Conservation (phyloP, 2,113 vertebrate genomes). For the Heterotis niloticus region DNA sequence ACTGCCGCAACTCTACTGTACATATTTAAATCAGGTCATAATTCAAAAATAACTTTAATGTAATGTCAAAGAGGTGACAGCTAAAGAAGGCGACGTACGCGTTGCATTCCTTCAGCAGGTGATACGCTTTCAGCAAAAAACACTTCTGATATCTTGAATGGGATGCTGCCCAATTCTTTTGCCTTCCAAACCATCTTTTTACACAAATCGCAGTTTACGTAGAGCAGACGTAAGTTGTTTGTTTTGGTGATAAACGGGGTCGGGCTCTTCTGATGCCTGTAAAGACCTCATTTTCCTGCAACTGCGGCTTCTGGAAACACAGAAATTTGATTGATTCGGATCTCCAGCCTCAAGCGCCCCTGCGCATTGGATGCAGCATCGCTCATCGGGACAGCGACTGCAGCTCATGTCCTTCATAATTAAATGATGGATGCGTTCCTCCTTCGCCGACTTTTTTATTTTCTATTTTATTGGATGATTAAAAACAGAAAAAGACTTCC, state of each 20-base stretch:
- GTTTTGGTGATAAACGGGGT: neutral
- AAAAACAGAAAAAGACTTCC: neutral
- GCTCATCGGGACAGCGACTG: neutral
- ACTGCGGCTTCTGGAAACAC: neutral
- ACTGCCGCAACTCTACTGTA: too few species aligned
- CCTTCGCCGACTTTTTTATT: neutral
- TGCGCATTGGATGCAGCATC: neutral
- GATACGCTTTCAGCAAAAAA: neutral
- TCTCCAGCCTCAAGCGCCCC: neutral
- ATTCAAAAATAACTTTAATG: too few species aligned
- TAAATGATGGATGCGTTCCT: neutral
- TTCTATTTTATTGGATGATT: slow-evolving; percentile 7
- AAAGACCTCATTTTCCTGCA: neutral
- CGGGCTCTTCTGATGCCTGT: neutral
- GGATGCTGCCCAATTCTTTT: neutral
- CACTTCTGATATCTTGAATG: neutral
- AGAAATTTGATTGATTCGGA: neutral
- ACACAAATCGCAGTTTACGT: neutral
- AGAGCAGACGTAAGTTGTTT: neutral
- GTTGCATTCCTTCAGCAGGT: too few species aligned
- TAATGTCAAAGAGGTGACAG: too few species aligned
- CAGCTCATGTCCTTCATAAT: slow-evolving; percentile 7
- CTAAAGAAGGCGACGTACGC: too few species aligned
- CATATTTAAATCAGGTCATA: too few species aligned
- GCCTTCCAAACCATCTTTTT: neutral